phyloP scores from a whole-genome alignment of 2,797 vertebrate species.

The Stomatorhinus walkeri region DNA sequence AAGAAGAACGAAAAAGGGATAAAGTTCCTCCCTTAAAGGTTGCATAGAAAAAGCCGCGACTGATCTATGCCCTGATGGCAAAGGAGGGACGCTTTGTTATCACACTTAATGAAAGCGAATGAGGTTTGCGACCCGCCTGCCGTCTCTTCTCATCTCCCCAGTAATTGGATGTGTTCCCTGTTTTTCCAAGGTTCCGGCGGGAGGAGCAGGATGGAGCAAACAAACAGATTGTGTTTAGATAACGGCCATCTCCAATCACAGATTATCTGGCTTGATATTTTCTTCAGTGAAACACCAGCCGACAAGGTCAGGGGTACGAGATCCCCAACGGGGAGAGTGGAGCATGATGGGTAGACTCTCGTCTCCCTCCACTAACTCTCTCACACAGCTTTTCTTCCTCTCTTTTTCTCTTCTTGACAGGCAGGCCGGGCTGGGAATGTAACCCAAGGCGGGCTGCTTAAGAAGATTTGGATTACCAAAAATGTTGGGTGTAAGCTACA shows the following conservation, averaged over 20 bases:
- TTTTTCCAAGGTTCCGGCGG: constrained; percentile 35
- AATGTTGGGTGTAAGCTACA: background rate
- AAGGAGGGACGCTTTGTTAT: constrained; percentile 46
- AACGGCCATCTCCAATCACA: constrained; percentile 72
- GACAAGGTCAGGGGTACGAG: constrained; percentile 68
- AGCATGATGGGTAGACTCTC: constrained; percentile 54
- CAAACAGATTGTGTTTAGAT: constrained; percentile 72
- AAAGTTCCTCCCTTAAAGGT: constrained; percentile 2
- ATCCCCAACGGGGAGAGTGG: constrained; percentile 46
- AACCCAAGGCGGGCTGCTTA: constrained; percentile 11
- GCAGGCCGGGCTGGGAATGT: background rate
- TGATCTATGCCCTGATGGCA: constrained; percentile 16
- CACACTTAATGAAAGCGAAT: constrained; percentile 58
- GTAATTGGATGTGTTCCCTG: constrained; percentile 44
- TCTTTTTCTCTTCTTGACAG: constrained; percentile 38
- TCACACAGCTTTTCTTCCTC: constrained; percentile 53
- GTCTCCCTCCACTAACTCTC: constrained; percentile 66
- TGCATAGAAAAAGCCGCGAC: constrained; percentile 37
- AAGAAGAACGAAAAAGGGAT: constrained; percentile 28
- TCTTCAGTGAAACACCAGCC: constrained; percentile 60
- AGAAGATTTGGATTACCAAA: constrained; percentile 12
- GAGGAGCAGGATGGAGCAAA: constrained; percentile 46
- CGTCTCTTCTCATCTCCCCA: constrained; percentile 57
- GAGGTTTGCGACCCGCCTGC: constrained; percentile 54
- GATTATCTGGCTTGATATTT: constrained; percentile 71